These are phyloP conservation scores for Thamnophis sirtalis DNA, from an alignment of 2,113 vertebrate genomes.

Conservation along the genomic window DNA sequence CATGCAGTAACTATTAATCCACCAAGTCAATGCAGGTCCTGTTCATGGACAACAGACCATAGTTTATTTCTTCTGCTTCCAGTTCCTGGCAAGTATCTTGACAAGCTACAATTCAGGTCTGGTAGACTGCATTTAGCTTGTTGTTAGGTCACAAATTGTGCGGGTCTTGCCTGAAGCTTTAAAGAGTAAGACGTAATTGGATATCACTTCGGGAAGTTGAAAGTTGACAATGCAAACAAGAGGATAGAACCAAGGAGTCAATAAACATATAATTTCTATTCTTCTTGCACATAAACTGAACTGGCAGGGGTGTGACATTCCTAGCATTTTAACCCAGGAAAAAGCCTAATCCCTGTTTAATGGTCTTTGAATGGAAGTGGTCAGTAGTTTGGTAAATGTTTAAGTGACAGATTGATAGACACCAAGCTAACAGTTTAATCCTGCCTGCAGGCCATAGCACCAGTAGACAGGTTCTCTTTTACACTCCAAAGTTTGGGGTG, in stretches of 20 bases:
- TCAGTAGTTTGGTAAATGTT: constrained; percentile 68
- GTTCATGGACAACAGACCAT: neutral
- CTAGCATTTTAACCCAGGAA: constrained; percentile 65
- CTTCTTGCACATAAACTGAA: constrained; percentile 51
- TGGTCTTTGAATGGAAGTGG: constrained; percentile 71
- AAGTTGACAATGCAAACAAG: constrained; percentile 33
- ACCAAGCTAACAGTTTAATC: constrained; percentile 62
- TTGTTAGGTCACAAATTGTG: constrained; percentile 4
- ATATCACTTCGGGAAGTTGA: constrained; percentile 42
- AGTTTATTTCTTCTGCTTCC: neutral
- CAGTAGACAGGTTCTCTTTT: constrained; percentile 58
- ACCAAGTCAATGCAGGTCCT: neutral
- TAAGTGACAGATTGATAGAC: constrained; percentile 73
- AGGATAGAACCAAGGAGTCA: constrained; percentile 41
- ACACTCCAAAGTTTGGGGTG: constrained; percentile 28
- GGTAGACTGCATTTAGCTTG: neutral
- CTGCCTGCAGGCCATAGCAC: constrained; percentile 65
- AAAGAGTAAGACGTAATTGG: constrained; percentile 15
- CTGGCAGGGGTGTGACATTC: constrained; percentile 63
- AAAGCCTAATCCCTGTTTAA: constrained; percentile 70
- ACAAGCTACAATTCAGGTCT: neutral
- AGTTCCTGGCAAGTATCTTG: neutral
- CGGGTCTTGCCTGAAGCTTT: constrained; percentile 9
- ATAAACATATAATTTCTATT: constrained; percentile 54
- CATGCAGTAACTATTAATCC: neutral